Conservation (phyloP, 2,888 invertebrate species). For the Cephus rjabovi region DNA sequence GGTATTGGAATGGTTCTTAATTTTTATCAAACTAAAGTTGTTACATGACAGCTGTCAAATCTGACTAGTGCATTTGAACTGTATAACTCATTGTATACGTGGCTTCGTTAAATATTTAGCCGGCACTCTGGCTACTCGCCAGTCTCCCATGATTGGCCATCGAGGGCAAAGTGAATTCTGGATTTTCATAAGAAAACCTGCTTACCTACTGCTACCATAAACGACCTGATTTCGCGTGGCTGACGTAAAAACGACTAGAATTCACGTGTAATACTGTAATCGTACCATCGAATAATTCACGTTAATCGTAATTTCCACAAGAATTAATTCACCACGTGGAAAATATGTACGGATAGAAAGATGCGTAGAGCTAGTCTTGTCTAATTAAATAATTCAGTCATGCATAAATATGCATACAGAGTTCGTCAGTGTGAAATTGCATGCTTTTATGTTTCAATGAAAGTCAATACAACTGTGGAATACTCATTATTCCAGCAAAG, state of each 20-base stretch:
- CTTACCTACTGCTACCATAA: not conserved
- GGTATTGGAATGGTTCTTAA: not conserved
- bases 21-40: not conserved
- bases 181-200: not conserved
- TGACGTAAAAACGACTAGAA: not conserved
- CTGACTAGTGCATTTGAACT: not conserved
- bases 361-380: not conserved
- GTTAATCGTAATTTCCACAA: slow-evolving; percentile 14
- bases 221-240: not conserved
- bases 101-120: not conserved
- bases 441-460: not conserved
- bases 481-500: not conserved
- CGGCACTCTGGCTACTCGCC: not conserved
- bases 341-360: not conserved
- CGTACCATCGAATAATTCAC: slow-evolving; percentile 20
- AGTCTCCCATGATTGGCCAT: not conserved
- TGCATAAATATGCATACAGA: not conserved
- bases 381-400: not conserved
- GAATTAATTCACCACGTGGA: slow-evolving; percentile 8
- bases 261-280: not conserved
- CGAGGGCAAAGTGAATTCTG: not conserved
- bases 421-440: not conserved
- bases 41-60: not conserved
- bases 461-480: not conserved
- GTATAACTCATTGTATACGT: not conserved